Base-by-base conservation (phyloP, 2,888 invertebrate genomes). In the Drosophila niveifrons region DNA sequence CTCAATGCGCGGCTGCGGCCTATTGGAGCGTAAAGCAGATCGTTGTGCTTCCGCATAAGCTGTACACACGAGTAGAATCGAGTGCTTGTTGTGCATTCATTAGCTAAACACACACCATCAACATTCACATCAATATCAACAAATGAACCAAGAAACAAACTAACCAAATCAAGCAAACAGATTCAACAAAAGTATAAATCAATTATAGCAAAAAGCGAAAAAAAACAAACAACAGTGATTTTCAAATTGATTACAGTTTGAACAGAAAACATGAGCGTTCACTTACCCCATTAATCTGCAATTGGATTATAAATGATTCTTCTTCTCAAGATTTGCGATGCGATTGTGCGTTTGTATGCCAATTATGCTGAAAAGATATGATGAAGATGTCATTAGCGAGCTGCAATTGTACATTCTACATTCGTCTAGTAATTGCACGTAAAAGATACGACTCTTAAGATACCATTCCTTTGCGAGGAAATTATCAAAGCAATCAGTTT, bases 21-120 rank as follows among this genome's bases (percentile, higher is more conserved):
- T 87, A 87, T 75, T 89, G 88, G 82, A 89, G 89, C 89, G 82
- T 66, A 89, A 89, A 84, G 80, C 68, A 65, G 52, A 69, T 52
- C 57, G 48, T 29, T 57, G 44, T 61, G 78, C 84, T 88, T 85
- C 84, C 89, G 87, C 75, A 71, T 73, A 66, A 66, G 23, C 31
- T 66, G 43, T 52, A 55, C 41, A 55, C 41, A 15, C 52, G 31
- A 47, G 7, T 50, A 50, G 18, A 61, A 23, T 23, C 10, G 29
- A 11, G 39, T 41, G 13, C 39, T 41, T 15, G 39, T 15, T 15
- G 39, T 15, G 39, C 17, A 39, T 61, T 53, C 36, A 76, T 74
- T 61, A 58, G 61, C 46, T 52, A 47, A 63, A 52, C 13, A 55
- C 39, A 44, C 39, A 44, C 15, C 48, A 48, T 11, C 50, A 13